phyloP scores from a whole-genome alignment of 1,140 invertebrate genomes.

The Neodiprion pinetum region DNA sequence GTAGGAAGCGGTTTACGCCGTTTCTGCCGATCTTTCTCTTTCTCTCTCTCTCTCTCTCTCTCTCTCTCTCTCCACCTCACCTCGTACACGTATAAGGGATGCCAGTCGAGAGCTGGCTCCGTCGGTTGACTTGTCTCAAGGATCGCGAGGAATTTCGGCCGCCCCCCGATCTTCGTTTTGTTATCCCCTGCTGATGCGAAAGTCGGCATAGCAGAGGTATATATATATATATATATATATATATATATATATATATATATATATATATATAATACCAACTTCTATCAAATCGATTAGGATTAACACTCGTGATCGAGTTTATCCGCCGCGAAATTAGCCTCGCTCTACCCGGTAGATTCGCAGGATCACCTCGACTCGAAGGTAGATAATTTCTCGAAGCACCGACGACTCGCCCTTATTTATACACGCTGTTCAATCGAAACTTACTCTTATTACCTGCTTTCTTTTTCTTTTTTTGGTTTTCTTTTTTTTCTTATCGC shows the following conservation, averaged over 20 bases:
- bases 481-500: background rate
- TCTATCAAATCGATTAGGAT: background rate
- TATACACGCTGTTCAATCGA: background rate
- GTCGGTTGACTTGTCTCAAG: background rate
- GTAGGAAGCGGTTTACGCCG: background rate
- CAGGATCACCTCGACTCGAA: no score
- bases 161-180: background rate
- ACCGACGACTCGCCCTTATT: background rate
- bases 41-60: background rate
- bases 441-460: background rate
- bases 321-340: background rate
- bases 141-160: background rate
- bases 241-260: no score
- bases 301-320: constrained; percentile 2
- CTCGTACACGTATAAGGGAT: constrained; percentile 10
- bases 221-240: no score
- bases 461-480: background rate
- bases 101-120: background rate
- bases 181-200: no score
- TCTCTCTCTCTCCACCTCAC: constrained; percentile 22
- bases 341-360: background rate
- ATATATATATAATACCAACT: no score
- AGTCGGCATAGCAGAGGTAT: no score
- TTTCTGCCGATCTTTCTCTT: background rate
- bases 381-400: no score